Base-by-base conservation (phyloP, 2,888 invertebrate genomes). In the Pediacus dermestoides region DNA sequence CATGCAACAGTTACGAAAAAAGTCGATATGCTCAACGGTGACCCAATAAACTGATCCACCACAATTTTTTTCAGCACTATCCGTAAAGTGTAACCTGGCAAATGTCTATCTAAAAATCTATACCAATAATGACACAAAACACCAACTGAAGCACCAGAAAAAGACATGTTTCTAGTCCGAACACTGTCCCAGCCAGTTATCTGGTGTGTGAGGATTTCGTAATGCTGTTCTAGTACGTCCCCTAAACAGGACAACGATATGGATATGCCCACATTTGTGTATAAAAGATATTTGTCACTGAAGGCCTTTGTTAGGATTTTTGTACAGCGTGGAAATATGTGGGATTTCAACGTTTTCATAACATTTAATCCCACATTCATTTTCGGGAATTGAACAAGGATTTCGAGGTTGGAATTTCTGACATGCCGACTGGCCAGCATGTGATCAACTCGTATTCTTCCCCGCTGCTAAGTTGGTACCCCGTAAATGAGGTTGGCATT, bases 121-220 rank as follows among this genome's bases (percentile, higher is more conserved):
- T 94, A 94, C 90, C 92, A 93, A 63, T 82, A 81, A 63, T 94
- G 94, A 58, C 87, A 86, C 15, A 89, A 71, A 4, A 86, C 66
- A 13, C 92, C 93, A 3, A 89, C 79, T 2, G 82, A 76, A 30
- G 81, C 69, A 2, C 92, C 93, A 4, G 88, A 83, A 15, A 81
- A 66, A 2, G 82, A 79, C 85, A 93, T 90, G 42, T 89, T 81
- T 10, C 67, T 63, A 0, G 88, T 86, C 42, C 93, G 75, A 11
- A 57, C 61, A 3, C 58, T 58, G 56, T 82, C 78, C 74, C 78
- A 82, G 40, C 64, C 64, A 2, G 75, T 66, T 43, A 77, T 68
- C 38, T 80, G 73, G 12, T 73, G 70, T 46, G 63, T 74, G 32
- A 76, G 63, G 22, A 78, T 75, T 70, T 91, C 88, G 63, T 86